Evolutionary conservation across 2,113 vertebrate species (phyloP).

Genomic region (Pleuronectes platessa): DNA sequence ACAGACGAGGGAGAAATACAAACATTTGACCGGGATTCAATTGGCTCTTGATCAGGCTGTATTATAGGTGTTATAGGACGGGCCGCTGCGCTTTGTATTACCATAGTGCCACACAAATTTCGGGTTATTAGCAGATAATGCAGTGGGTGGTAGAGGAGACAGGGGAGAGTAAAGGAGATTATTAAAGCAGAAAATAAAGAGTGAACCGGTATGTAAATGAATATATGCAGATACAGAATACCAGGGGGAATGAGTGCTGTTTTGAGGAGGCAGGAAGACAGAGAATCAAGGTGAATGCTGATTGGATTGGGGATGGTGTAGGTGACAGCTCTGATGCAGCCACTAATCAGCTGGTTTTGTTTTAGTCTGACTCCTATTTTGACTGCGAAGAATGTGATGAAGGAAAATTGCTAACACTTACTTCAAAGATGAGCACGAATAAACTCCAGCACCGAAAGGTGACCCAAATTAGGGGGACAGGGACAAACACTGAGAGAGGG

Average conservation of each 20-base stretch:
- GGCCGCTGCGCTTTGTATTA: conserved; percentile 50
- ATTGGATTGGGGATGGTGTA: conserved; percentile 54
- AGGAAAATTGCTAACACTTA: conserved; percentile 37
- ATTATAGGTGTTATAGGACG: conserved; percentile 64
- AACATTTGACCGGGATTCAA: conserved; percentile 77
- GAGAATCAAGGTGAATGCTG: conserved; percentile 66
- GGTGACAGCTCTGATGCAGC: conserved; percentile 46
- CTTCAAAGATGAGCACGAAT: conserved; percentile 38
- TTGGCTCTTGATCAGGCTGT: conserved; percentile 75
- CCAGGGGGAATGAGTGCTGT: conserved; percentile 40
- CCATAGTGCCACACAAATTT: conserved; percentile 67
- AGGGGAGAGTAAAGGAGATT: conserved; percentile 51
- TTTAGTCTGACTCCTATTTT: conserved; percentile 55
- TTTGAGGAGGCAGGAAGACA: conserved; percentile 45
- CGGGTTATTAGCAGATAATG: conserved; percentile 74
- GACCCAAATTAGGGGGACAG: conserved; percentile 20
- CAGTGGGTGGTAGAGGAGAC: conserved; percentile 60
- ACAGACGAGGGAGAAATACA: conserved; percentile 74
- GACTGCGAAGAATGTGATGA: conserved; percentile 40
- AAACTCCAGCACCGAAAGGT: conserved; percentile 27
- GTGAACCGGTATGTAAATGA: conserved; percentile 60
- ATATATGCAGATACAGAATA: conserved; percentile 68
- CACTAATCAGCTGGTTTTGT: conserved; percentile 60
- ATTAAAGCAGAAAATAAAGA: conserved; percentile 62
- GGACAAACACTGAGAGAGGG: conserved; percentile 13